A percentile compares a stretch with the other conserved stretches of the same genome.
phyloP scores from a whole-genome alignment of 2,797 vertebrate genomes.

The Salarias fasciatus region DNA sequence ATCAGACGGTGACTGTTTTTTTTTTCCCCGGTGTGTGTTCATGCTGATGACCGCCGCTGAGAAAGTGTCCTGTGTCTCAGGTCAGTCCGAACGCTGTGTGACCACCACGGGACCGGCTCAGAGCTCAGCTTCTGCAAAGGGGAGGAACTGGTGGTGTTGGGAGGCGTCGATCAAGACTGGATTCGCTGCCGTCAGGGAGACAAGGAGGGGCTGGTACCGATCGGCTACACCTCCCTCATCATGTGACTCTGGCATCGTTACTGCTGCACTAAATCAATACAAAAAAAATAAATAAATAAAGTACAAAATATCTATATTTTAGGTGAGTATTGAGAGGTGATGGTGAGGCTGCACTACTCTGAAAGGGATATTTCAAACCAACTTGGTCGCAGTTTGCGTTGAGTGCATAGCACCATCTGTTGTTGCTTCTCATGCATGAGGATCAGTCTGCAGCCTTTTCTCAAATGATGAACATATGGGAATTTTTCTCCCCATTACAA shows the following conservation, averaged over 20 bases:
- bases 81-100: constrained; percentile 90
- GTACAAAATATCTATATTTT: constrained; percentile 55
- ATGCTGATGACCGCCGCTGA: not conserved
- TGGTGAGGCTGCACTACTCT: constrained; percentile 62
- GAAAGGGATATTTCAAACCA: constrained; percentile 69
- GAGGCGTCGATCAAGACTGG: constrained; percentile 93
- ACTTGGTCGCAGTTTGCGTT: constrained; percentile 55
- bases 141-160: constrained; percentile 88
- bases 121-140: constrained; percentile 92
- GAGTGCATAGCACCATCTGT: constrained; percentile 68
- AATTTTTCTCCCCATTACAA: constrained; percentile 43
- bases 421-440: constrained; percentile 51
- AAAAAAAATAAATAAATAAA: constrained; percentile 34
- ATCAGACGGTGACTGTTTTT: not conserved
- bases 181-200: constrained; percentile 91
- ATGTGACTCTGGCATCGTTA: constrained; percentile 80
- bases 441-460: constrained; percentile 53
- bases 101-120: constrained; percentile 81
- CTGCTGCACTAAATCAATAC: constrained; percentile 59
- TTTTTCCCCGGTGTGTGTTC: not conserved
- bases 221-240: constrained; percentile 95
- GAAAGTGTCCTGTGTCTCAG: constrained; percentile 68
- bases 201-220: constrained; percentile 90
- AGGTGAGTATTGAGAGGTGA: constrained; percentile 66
- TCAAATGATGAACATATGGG: constrained; percentile 62